Conservation (phyloP, 2,797 vertebrate genomes). For the Notoglanidium macrostoma region DNA sequence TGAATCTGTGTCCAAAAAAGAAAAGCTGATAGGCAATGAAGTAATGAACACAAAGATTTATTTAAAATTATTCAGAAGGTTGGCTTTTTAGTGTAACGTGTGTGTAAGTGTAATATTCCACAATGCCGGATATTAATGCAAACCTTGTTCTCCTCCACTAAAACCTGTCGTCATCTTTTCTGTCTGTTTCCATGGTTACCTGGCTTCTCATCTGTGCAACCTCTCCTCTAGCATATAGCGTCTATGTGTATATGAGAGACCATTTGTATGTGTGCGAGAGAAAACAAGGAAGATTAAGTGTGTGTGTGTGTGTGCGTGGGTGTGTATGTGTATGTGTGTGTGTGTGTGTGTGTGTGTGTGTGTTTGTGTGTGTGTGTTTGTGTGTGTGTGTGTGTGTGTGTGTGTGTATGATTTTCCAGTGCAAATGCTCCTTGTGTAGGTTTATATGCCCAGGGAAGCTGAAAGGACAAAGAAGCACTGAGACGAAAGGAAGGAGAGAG, state of each 20-base stretch:
- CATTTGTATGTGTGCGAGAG: slow-evolving; percentile 14
- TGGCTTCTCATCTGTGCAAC: slow-evolving; percentile 52
- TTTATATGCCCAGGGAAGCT: slow-evolving; percentile 1
- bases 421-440: slow-evolving; percentile 4
- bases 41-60: neutral
- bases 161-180: slow-evolving; percentile 55
- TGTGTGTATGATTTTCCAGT: slow-evolving; percentile 21
- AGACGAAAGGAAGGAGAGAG: slow-evolving; percentile 1
- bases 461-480: slow-evolving; percentile 18
- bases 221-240: slow-evolving; percentile 24
- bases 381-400: slow-evolving; percentile 21
- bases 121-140: slow-evolving; percentile 21
- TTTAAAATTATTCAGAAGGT: neutral
- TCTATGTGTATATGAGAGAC: neutral
- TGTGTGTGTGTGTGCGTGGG: slow-evolving; percentile 13
- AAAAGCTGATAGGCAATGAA: neutral
- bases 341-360: slow-evolving; percentile 15
- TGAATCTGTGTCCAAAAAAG: neutral
- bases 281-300: neutral
- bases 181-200: slow-evolving; percentile 64
- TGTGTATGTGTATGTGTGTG: slow-evolving; percentile 32
- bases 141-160: slow-evolving; percentile 28
- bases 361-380: slow-evolving; percentile 21
- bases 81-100: neutral
- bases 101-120: slow-evolving; percentile 11